A percentile compares a stretch with the other conserved stretches of the same genome.
Evolutionary conservation across 2,888 invertebrate genomes (phyloP).

Genomic region (Ecdyonurus torrentis): DNA sequence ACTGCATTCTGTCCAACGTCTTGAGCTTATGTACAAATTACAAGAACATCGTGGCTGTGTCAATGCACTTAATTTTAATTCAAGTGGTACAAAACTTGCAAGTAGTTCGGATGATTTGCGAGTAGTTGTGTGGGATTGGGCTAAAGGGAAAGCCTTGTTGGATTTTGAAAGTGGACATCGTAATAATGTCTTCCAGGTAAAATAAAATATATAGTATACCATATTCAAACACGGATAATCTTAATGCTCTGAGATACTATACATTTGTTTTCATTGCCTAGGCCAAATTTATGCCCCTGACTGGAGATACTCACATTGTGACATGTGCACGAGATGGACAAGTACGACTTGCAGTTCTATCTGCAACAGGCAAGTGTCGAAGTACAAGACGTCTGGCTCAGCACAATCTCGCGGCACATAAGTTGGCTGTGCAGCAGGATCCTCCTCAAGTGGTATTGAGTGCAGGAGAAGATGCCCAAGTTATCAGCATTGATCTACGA

Average conservation of each 20-base stretch:
- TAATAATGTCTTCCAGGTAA: constrained; percentile 68
- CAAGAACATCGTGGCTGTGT: constrained; percentile 78
- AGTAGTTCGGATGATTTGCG: constrained; percentile 84
- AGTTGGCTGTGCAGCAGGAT: constrained; percentile 57
- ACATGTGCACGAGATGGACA: constrained; percentile 83
- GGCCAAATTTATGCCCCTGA: constrained; percentile 68
- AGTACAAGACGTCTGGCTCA: constrained; percentile 45
- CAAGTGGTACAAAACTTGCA: constrained; percentile 55
- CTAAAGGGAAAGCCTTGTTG: constrained; percentile 43
- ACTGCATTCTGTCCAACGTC: constrained; percentile 60
- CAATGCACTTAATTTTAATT: constrained; percentile 81
- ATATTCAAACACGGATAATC: background rate
- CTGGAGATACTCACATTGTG: constrained; percentile 64
- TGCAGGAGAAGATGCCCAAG: constrained; percentile 76
- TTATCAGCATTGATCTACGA: constrained; percentile 68
- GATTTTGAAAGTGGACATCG: constrained; percentile 66
- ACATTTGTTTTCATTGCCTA: constrained; percentile 20
- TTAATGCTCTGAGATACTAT: background rate
- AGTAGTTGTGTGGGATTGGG: constrained; percentile 86
- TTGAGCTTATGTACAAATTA: constrained; percentile 60
- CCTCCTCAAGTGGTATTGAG: constrained; percentile 61
- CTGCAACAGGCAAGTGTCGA: constrained; percentile 30
- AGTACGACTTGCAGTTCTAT: constrained; percentile 42
- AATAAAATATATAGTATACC: background rate
- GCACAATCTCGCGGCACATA: constrained; percentile 66